Percentiles rank a stretch among this genome's conserved stretches.
These are phyloP conservation scores for Labeo calbasu DNA, from an alignment of 2,797 vertebrate genomes.

Conservation along the genomic window DNA sequence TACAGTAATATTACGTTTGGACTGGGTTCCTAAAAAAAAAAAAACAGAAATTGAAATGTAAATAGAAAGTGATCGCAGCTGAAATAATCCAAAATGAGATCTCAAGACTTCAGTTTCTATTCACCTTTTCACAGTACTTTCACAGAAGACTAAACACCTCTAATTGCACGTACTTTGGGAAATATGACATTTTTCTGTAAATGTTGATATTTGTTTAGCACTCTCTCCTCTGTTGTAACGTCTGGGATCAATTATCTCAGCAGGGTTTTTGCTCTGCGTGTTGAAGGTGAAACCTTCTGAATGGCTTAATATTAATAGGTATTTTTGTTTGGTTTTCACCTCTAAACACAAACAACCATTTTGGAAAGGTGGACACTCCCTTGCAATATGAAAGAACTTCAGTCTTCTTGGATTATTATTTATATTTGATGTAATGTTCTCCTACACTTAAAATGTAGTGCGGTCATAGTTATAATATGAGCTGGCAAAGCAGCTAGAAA, in stretches of 20 bases:
- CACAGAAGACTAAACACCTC: not conserved
- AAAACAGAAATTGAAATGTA: not conserved
- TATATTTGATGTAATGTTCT: slow-evolving; percentile 36
- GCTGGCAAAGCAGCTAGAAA: slow-evolving; percentile 18
- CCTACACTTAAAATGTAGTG: slow-evolving; percentile 11
- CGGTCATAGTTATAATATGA: slow-evolving; percentile 20
- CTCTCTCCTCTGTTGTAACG: slow-evolving; percentile 3
- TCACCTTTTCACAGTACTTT: not conserved
- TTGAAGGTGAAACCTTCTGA: slow-evolving; percentile 31
- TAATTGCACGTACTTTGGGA: slow-evolving; percentile 8
- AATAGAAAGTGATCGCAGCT: slow-evolving; percentile 3
- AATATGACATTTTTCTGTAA: slow-evolving; percentile 25
- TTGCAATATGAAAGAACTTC: not conserved
- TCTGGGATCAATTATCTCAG: slow-evolving; percentile 51
- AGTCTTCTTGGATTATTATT: slow-evolving; percentile 13
- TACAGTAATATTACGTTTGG: not conserved
- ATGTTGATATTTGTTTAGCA: slow-evolving; percentile 21
- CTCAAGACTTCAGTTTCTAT: not conserved
- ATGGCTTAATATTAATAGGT: slow-evolving; percentile 4
- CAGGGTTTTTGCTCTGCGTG: slow-evolving; percentile 39
- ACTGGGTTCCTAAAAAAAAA: not conserved
- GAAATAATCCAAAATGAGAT: not conserved
- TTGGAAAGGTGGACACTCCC: not conserved
- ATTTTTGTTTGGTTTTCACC: not conserved
- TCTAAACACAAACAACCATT: slow-evolving; percentile 28